A percentile compares a stretch with the other conserved stretches of the same genome.
These are phyloP conservation scores for Ectropis crepuscularia DNA, from an alignment of 2,888 invertebrate genomes.

Conservation along the genomic window DNA sequence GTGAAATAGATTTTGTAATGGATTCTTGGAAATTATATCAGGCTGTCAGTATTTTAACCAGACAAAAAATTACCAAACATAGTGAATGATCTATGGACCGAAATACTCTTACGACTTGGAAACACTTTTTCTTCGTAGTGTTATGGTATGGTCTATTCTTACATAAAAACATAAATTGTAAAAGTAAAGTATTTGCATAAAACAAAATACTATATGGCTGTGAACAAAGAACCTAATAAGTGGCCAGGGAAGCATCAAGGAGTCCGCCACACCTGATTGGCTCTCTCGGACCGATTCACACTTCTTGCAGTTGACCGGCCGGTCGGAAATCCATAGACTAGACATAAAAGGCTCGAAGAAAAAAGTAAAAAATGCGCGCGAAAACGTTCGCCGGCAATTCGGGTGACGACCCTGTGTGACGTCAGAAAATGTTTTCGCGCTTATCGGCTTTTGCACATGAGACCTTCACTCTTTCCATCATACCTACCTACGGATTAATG, in stretches of 20 bases:
- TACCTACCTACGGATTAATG: too few species aligned
- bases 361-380: slow-evolving; percentile 56
- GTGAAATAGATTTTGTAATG: too few species aligned
- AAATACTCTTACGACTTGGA: too few species aligned
- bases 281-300: slow-evolving; percentile 75
- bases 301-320: slow-evolving; percentile 77
- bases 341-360: slow-evolving; percentile 76
- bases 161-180: too few species aligned
- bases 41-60: too few species aligned
- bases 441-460: slow-evolving; percentile 17
- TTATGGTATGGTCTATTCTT: too few species aligned
- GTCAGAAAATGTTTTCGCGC: slow-evolving; percentile 36
- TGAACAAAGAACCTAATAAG: slow-evolving; percentile 58
- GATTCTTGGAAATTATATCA: too few species aligned
- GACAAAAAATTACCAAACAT: too few species aligned
- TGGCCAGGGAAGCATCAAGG: slow-evolving; percentile 65
- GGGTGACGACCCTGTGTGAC: slow-evolving; percentile 46
- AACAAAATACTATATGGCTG: background rate
- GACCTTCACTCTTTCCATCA: background rate
- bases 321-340: slow-evolving; percentile 67
- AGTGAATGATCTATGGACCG: too few species aligned
- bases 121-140: too few species aligned
- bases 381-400: slow-evolving; percentile 53
- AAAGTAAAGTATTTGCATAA: background rate
- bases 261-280: slow-evolving; percentile 75